phyloP scores from a whole-genome alignment of 2,888 invertebrate species.

The Germaria angustata region DNA sequence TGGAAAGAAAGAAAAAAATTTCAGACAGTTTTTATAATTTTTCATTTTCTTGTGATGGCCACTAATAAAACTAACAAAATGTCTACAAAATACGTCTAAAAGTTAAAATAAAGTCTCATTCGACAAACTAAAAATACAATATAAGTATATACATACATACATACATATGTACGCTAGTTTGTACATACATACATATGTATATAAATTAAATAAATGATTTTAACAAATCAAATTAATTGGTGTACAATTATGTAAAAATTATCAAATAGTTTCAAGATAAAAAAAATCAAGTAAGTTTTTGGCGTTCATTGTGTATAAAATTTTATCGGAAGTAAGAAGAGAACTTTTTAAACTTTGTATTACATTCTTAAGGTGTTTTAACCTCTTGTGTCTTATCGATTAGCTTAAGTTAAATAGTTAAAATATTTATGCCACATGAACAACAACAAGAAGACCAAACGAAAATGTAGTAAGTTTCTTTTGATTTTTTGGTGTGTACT shows the following conservation, averaged over 20 bases:
- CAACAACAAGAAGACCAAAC: slow-evolving; percentile 16
- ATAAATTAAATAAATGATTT: not conserved
- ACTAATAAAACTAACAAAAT: slow-evolving; percentile 33
- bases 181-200: too few relatives aligned
- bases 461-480: slow-evolving; percentile 31
- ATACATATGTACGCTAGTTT: too few relatives aligned
- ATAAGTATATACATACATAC: too few relatives aligned
- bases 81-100: slow-evolving; percentile 22
- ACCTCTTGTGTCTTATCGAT: slow-evolving; percentile 64
- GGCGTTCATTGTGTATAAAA: not conserved
- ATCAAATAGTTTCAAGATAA: slow-evolving; percentile 10
- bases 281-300: slow-evolving; percentile 38
- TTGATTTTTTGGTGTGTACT: slow-evolving; percentile 31
- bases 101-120: not conserved
- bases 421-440: slow-evolving; percentile 58
- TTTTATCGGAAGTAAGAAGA: not conserved
- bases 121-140: not conserved
- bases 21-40: slow-evolving; percentile 45
- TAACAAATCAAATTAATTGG: not conserved
- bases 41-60: slow-evolving; percentile 19
- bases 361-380: slow-evolving; percentile 53
- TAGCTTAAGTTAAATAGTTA: slow-evolving; percentile 62
- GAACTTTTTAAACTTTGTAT: slow-evolving; percentile 1
- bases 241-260: slow-evolving; percentile 39
- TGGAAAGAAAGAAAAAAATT: slow-evolving; percentile 38